Evolutionary conservation across 2,113 vertebrate genomes (phyloP).

Genomic region (Onychorhynchus coronatus): DNA sequence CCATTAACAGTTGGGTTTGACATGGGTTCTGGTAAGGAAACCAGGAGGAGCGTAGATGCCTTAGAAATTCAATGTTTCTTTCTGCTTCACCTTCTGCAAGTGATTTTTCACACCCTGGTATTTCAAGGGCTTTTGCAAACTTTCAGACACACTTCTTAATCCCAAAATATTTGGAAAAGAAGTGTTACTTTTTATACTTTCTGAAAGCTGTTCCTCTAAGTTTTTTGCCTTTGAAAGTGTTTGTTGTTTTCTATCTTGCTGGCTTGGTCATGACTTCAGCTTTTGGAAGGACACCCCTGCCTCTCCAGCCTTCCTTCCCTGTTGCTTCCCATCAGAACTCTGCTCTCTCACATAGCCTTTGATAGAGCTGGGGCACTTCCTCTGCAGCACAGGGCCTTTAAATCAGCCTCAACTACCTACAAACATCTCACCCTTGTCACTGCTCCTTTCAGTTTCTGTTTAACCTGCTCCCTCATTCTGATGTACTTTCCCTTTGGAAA

Average conservation of each 20-base stretch:
- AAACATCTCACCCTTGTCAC: background rate
- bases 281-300: conserved; percentile 34
- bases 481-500: background rate
- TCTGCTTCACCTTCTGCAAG: background rate
- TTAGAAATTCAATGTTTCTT: background rate
- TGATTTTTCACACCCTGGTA: background rate
- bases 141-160: background rate
- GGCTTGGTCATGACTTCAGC: conserved; percentile 38
- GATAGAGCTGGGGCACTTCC: background rate
- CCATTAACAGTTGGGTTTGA: background rate
- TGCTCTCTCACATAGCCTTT: background rate
- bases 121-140: background rate
- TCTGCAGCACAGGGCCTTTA: background rate
- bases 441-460: background rate
- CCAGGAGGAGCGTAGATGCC: background rate
- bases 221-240: background rate
- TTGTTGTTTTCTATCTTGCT: conserved; percentile 29
- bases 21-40: background rate
- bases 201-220: background rate
- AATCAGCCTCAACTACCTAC: background rate
- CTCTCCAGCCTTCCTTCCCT: background rate
- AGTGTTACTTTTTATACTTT: background rate
- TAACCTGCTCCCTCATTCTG: background rate
- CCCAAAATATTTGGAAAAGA: background rate
- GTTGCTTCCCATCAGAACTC: background rate